Evolutionary conservation across 2,888 invertebrate species (phyloP), one percentile per base, ranked within the genome.

Genomic region (Leucania comma): DNA sequence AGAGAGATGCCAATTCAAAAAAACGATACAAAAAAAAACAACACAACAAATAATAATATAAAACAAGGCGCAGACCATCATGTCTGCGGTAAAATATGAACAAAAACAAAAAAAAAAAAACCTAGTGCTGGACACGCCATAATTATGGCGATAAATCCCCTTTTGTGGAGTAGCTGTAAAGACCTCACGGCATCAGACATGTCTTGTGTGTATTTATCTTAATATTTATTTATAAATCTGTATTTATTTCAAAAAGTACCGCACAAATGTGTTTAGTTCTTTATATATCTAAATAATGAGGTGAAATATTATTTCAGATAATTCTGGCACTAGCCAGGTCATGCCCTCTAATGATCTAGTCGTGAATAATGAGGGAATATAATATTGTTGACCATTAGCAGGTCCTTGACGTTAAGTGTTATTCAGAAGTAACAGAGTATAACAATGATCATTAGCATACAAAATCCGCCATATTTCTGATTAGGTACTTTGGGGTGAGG

Each of bases 301-400:
- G 12, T 38, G 35, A 26, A 60, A 57, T 14, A 62, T 53, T 42
- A 50, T n/a, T 20, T 12, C 24, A 67, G 26, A 79, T 79, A 79
- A 61, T 50, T 57, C 50, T n/a, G 24, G 26, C 48, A 64, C 42
- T 14, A 56, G n/a, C 12, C n/a, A 14, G 17, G 22, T 53, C 50
- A 38, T 50, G 29, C 9, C 12, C 6, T n/a, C 42, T 64, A 57
- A 79, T 61, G 60, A 60, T 48, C 22, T 50, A 35, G 58, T 62
- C 66, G 32, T 53, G n/a, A 56, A 66, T 54, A 73, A 73, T 59
- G 35, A 60, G 54, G 9, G 20, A 46, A 20, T 53, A 42, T 64
- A 35, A 57, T 24, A 38, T 12, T 20, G 24, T 22, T 20, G 20
- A 5, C 8, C 38, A 42, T n/a, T 35, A 46, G 14, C 6, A 12